phyloP scores from a whole-genome alignment of 2,797 vertebrate species.

The Falco columbarius region DNA sequence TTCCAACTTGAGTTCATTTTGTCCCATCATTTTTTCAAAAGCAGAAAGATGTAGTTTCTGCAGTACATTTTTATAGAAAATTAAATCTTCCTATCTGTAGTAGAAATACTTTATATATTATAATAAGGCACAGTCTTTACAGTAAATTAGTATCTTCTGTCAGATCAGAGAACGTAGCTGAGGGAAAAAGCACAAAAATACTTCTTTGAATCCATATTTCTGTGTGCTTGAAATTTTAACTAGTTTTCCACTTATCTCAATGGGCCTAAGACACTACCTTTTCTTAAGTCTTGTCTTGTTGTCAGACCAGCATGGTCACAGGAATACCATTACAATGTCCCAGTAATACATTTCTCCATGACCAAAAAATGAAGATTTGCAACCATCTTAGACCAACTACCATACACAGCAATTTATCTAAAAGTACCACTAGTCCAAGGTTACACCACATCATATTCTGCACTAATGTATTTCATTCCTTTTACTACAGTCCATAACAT shows the following conservation, averaged over 20 bases:
- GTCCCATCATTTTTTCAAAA: background rate
- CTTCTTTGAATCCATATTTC: background rate
- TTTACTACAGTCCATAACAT: background rate
- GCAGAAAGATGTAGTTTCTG: background rate
- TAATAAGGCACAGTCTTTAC: background rate
- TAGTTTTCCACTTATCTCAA: background rate
- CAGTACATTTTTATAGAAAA: background rate
- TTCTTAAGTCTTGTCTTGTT: background rate
- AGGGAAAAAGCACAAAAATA: background rate
- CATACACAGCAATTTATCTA: rapidly evolving
- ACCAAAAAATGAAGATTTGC: background rate
- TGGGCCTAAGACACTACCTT: background rate
- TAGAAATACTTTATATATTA: background rate
- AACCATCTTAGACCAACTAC: background rate
- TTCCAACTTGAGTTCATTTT: background rate
- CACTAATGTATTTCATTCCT: background rate
- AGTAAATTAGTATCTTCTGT: background rate
- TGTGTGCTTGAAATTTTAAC: background rate
- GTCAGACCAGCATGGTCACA: background rate
- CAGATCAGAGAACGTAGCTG: background rate
- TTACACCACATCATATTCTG: background rate
- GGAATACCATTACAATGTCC: background rate
- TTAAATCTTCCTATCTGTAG: background rate
- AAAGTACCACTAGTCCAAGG: background rate
- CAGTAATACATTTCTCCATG: background rate